Evolutionary conservation across 2,888 invertebrate genomes (phyloP).

Genomic region (Aradus depressus): DNA sequence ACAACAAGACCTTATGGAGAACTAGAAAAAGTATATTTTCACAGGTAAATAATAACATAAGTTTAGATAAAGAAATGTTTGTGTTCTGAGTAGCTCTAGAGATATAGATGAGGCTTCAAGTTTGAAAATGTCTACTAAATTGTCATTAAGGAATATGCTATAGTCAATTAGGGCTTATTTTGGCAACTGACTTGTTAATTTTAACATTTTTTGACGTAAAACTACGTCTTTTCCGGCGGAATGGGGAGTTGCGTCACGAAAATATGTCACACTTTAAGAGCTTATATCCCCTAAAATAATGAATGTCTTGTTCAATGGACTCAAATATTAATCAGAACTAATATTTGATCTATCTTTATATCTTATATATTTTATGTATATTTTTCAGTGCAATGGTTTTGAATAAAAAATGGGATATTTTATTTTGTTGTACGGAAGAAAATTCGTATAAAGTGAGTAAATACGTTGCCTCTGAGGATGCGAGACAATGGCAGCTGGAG

Average conservation of each 20-base stretch:
- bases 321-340: slow-evolving; percentile 1
- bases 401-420: slow-evolving; percentile 50
- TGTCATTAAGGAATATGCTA: no score
- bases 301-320: no score
- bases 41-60: slow-evolving; percentile 38
- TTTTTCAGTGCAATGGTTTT: slow-evolving; percentile 51
- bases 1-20: slow-evolving; percentile 45
- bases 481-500: slow-evolving; percentile 49
- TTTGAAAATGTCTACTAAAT: no score
- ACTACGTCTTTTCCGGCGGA: no score
- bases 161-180: no score
- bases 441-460: slow-evolving; percentile 41
- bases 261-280: no score
- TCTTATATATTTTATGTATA: slow-evolving; percentile 13
- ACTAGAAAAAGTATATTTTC: slow-evolving; percentile 47
- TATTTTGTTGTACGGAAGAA: slow-evolving; percentile 60
- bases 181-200: no score
- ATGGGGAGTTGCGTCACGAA: no score
- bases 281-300: no score
- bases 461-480: slow-evolving; percentile 40
- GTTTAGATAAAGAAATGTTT: slow-evolving; percentile 7
- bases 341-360: slow-evolving; percentile 1
- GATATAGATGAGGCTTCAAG: no score
- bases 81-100: no score
- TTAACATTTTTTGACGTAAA: no score